Evolutionary conservation across 1,140 invertebrate species (phyloP).

Genomic region (Coelopa frigida): DNA sequence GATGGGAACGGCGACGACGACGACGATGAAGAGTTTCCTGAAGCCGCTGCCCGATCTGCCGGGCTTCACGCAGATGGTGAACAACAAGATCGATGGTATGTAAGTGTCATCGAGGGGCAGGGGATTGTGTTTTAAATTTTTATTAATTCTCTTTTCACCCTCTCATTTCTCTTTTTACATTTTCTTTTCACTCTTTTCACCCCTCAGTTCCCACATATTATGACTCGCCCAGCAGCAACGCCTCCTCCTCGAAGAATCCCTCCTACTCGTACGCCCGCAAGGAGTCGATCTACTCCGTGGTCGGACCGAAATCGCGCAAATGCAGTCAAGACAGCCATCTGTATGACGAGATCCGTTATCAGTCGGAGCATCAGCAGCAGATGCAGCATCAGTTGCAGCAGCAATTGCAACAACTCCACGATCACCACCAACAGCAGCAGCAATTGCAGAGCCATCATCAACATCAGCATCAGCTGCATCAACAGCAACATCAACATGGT

Average conservation of each 20-base stretch:
- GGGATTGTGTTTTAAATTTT: background rate
- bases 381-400: slow-evolving; percentile 16
- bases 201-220: slow-evolving; percentile 30
- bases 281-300: slow-evolving; percentile 37
- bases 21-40: slow-evolving; percentile 25
- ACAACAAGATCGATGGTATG: slow-evolving; percentile 38
- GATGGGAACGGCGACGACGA: slow-evolving; percentile 17
- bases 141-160: background rate
- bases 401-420: slow-evolving; percentile 15
- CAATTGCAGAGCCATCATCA: slow-evolving; percentile 22
- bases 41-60: slow-evolving; percentile 30
- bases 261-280: slow-evolving; percentile 38
- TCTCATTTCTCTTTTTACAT: background rate
- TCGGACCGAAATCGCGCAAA: slow-evolving; percentile 37
- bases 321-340: slow-evolving; percentile 38
- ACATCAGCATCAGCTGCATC: slow-evolving; percentile 24
- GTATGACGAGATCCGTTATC: slow-evolving; percentile 40
- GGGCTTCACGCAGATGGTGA: slow-evolving; percentile 19
- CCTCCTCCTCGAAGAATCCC: slow-evolving; percentile 16
- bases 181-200: background rate
- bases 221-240: slow-evolving; percentile 39
- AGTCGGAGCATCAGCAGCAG: slow-evolving; percentile 23
- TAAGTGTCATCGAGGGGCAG: slow-evolving; percentile 24
- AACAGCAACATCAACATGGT: slow-evolving; percentile 17
- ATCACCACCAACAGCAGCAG: slow-evolving; percentile 29